phyloP scores from a whole-genome alignment of 2,797 vertebrate species.

The Pipistrellus pipistrellus region DNA sequence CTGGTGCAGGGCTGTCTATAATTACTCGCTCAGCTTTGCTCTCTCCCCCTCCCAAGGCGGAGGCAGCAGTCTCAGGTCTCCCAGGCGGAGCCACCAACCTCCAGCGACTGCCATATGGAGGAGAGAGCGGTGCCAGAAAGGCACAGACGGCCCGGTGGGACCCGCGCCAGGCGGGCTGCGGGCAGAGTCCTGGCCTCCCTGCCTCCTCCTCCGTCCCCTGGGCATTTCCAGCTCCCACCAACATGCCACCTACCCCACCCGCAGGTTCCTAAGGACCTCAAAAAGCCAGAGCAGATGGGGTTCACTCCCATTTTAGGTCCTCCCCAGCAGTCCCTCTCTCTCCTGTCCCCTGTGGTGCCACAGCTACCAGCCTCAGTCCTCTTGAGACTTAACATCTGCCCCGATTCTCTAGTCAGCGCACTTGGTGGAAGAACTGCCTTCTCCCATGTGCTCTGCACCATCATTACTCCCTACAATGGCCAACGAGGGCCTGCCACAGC shows the following conservation, averaged over 20 bases:
- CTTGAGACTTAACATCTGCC: neutral
- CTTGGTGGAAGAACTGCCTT: neutral
- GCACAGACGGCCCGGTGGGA: neutral
- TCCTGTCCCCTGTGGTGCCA: neutral
- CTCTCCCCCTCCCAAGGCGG: neutral
- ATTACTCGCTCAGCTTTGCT: conserved; percentile 62
- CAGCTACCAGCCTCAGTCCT: neutral
- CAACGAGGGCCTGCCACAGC: neutral
- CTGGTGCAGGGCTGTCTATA: conserved; percentile 71
- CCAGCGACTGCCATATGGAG: conserved; percentile 64
- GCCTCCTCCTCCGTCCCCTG: neutral
- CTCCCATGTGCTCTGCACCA: neutral
- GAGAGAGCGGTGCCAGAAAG: conserved; percentile 40
- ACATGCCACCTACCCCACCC: neutral
- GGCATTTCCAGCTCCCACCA: conserved; percentile 3
- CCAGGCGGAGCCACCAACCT: conserved; percentile 62
- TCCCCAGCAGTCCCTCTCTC: neutral
- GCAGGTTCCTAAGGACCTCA: neutral
- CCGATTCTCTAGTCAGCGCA: neutral
- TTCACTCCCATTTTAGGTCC: neutral
- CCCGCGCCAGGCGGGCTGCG: neutral
- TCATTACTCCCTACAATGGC: rapidly evolving
- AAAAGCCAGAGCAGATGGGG: neutral
- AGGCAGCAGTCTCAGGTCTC: conserved; percentile 79
- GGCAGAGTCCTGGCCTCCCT: neutral